phyloP scores from a whole-genome alignment of 2,888 invertebrate species.

The Creontiades dilutus region DNA sequence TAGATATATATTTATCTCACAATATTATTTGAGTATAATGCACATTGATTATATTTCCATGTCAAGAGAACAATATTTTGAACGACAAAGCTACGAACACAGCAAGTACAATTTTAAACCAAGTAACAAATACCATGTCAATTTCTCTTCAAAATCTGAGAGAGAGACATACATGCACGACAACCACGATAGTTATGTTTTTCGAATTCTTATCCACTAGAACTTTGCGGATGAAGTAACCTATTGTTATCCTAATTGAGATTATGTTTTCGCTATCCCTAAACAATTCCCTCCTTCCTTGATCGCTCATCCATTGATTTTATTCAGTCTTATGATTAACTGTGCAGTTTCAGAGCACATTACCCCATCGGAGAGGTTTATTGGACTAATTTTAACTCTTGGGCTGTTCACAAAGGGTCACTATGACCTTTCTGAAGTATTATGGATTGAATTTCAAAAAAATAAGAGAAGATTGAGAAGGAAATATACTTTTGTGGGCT shows the following conservation, averaged over 20 bases:
- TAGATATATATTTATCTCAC: slow-evolving; percentile 19
- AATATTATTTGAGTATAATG: slow-evolving; percentile 10
- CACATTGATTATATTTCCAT: slow-evolving; percentile 12
- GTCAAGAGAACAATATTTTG: neutral
- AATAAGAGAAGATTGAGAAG: too few relatives aligned
- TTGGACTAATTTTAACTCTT: slow-evolving; percentile 11
- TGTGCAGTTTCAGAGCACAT: slow-evolving; percentile 37
- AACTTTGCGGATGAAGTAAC: neutral
- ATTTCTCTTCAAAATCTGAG: neutral
- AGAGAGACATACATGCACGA: neutral
- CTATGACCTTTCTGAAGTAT: too few relatives aligned
- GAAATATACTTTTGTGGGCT: too few relatives aligned
- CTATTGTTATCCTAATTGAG: slow-evolving; percentile 1
- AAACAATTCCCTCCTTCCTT: neutral
- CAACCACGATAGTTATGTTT: neutral
- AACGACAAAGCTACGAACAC: slow-evolving; percentile 49
- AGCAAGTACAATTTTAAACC: slow-evolving; percentile 24
- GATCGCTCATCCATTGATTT: neutral
- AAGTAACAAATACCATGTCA: neutral
- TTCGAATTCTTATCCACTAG: neutral
- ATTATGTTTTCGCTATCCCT: neutral
- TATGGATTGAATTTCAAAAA: too few relatives aligned
- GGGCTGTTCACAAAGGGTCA: too few relatives aligned
- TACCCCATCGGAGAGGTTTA: slow-evolving; percentile 40
- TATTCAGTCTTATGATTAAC: slow-evolving; percentile 67